Conservation (phyloP, 2,888 invertebrate species). For the Tryphoninae sp. region DNA sequence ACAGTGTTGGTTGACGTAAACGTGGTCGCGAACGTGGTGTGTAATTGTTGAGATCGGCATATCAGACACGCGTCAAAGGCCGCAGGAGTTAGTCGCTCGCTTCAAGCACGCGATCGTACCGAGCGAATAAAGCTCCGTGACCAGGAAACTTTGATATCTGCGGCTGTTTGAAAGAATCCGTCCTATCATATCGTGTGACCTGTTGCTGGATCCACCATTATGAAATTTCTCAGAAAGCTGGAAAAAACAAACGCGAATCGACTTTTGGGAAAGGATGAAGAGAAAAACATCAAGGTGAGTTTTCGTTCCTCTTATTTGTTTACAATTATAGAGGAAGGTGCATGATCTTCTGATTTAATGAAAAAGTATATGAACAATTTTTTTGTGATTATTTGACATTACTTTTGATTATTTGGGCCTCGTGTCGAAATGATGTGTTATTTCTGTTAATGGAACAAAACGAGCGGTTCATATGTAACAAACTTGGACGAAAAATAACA, state of each 20-base stretch:
- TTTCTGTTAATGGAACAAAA: too few relatives aligned
- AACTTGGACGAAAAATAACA: too few relatives aligned
- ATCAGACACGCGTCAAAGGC: background rate
- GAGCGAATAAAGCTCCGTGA: background rate
- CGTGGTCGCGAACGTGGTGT: background rate
- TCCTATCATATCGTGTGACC: background rate
- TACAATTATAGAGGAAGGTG: background rate
- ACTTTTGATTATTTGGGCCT: too few relatives aligned
- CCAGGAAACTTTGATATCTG: background rate
- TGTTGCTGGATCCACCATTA: background rate
- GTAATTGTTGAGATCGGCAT: conserved; percentile 11
- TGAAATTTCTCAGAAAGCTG: background rate
- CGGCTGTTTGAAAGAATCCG: background rate
- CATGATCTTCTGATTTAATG: background rate
- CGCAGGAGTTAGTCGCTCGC: conserved; percentile 1
- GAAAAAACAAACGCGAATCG: background rate
- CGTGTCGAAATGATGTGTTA: too few relatives aligned
- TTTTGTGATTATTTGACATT: background rate
- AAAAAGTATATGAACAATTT: background rate
- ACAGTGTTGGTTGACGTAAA: background rate
- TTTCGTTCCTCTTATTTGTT: background rate
- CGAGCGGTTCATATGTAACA: too few relatives aligned
- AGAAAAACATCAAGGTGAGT: conserved; percentile 30
- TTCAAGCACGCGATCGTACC: background rate
- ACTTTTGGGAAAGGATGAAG: conserved; percentile 24